phyloP scores from a whole-genome alignment of 2,797 vertebrate species.

The Artibeus lituratus region DNA sequence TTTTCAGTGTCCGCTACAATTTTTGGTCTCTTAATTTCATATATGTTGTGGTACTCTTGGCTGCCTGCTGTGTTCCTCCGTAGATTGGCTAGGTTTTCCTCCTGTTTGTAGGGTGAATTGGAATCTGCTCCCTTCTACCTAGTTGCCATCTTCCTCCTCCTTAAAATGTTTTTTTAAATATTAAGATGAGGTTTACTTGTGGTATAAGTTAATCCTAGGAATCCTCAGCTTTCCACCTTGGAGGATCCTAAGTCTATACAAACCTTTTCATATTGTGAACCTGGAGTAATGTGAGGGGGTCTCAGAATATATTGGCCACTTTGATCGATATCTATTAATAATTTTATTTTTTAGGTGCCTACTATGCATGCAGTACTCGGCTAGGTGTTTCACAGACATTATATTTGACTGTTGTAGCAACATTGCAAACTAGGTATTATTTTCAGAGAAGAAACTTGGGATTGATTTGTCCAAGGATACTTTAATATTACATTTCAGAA shows the following conservation, averaged over 20 bases:
- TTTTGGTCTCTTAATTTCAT: too few species aligned
- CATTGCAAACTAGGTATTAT: neutral
- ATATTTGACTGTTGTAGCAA: neutral
- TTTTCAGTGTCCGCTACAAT: too few species aligned
- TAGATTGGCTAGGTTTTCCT: too few species aligned
- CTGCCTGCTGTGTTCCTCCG: too few species aligned
- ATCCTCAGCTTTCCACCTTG: neutral
- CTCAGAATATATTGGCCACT: neutral
- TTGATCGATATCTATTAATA: neutral
- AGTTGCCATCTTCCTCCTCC: too few species aligned
- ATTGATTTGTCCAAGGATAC: neutral
- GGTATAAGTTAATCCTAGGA: neutral
- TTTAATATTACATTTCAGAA: neutral
- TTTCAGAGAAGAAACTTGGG: neutral
- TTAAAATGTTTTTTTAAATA: neutral
- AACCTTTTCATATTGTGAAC: neutral
- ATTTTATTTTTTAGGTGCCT: neutral
- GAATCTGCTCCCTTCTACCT: too few species aligned
- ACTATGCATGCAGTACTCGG: neutral
- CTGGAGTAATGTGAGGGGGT: neutral
- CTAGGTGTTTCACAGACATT: neutral
- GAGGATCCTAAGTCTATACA: neutral
- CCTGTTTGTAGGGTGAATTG: too few species aligned
- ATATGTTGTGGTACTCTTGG: too few species aligned
- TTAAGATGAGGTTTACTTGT: neutral